Conservation (phyloP, 2,888 invertebrate species). For the Diadegma fenestrale region DNA sequence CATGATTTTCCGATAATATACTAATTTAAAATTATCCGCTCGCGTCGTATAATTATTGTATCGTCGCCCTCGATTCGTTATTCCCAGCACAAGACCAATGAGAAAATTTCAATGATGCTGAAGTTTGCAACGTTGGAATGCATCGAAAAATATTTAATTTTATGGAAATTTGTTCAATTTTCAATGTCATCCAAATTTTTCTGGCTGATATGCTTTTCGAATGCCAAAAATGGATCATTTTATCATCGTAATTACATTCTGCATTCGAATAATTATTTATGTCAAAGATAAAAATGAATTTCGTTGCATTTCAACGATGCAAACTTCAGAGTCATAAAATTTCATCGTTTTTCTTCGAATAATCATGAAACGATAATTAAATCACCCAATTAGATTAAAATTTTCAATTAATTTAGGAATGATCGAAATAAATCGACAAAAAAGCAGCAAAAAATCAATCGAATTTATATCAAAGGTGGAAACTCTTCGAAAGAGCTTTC, state of each 20-base stretch:
- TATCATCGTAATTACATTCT: too few species aligned
- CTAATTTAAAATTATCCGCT: neutral
- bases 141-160: too few species aligned
- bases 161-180: too few species aligned
- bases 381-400: neutral
- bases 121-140: too few species aligned
- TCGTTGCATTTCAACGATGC: too few species aligned
- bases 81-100: neutral
- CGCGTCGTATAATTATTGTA: constrained; percentile 4
- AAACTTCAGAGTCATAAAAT: too few species aligned
- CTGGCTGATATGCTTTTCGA: too few species aligned
- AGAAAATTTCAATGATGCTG: too few species aligned
- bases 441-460: neutral
- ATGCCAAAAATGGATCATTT: too few species aligned
- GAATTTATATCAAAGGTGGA: neutral
- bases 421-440: neutral
- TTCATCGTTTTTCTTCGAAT: neutral
- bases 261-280: too few species aligned
- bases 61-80: neutral
- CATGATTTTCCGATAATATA: constrained; percentile 21
- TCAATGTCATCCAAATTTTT: too few species aligned
- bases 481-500: neutral
- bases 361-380: neutral
- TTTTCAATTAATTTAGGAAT: neutral
- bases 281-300: too few species aligned